Conservation (phyloP, 2,113 vertebrate genomes). For the Oxyruncus cristatus region DNA sequence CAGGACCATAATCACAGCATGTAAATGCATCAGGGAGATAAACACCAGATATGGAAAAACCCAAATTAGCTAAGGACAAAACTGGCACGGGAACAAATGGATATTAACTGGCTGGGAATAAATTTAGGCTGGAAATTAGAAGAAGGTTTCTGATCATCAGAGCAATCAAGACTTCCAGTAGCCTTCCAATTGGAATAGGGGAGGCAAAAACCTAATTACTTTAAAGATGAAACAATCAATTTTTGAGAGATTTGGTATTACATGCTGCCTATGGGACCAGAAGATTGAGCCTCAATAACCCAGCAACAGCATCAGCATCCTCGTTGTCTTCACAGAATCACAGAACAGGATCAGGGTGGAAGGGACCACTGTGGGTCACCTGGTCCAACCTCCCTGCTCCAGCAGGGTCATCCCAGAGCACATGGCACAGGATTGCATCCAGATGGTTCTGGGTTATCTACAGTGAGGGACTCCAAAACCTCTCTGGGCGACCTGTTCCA, state of each 20-base stretch:
- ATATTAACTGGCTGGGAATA: conserved; percentile 53
- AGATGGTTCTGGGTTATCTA: not conserved
- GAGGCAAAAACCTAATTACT: conserved; percentile 10
- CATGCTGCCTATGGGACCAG: not conserved
- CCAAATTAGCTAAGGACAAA: conserved; percentile 62
- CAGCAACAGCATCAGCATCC: not conserved
- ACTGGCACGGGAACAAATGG: conserved; percentile 60
- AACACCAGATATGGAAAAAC: conserved; percentile 46
- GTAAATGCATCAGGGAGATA: conserved; percentile 55
- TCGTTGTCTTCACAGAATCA: not conserved
- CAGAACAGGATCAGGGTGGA: not conserved
- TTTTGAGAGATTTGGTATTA: not conserved
- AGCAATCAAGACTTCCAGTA: conserved; percentile 36
- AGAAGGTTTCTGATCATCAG: conserved; percentile 50
- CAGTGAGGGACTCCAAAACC: not conserved
- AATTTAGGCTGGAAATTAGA: conserved; percentile 50
- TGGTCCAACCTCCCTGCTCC: not conserved
- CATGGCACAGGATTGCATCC: not conserved
- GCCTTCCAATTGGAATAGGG: conserved; percentile 21
- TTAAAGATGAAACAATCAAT: conserved; percentile 9
- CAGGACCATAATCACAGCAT: conserved; percentile 41
- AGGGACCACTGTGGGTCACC: too few relatives aligned
- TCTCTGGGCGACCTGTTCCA: not conserved
- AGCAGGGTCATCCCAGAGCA: not conserved
- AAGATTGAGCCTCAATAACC: not conserved